Evolutionary conservation across 2,797 vertebrate genomes (phyloP).

Genomic region (Carapus acus): DNA sequence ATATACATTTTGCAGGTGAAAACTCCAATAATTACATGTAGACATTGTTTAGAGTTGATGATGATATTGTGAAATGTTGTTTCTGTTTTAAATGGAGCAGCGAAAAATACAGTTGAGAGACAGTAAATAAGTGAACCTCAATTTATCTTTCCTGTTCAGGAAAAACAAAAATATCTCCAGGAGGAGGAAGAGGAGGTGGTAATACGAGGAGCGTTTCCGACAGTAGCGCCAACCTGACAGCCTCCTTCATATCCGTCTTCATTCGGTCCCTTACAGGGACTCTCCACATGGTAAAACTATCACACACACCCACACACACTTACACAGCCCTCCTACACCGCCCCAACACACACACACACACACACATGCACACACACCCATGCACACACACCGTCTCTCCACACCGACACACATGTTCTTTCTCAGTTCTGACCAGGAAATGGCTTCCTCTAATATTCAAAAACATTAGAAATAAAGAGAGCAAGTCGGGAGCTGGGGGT

Average conservation of each 20-base stretch:
- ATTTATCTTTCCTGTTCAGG: conserved; percentile 5
- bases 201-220: conserved; percentile 56
- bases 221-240: conserved; percentile 70
- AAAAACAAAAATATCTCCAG: conserved; percentile 28
- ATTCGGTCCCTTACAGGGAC: conserved; percentile 59
- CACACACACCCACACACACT: conserved; percentile 40
- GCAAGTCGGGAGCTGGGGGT: too few relatives aligned
- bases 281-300: conserved; percentile 67
- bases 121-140: not conserved
- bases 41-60: too few relatives aligned
- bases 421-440: conserved; percentile 58
- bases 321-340: conserved; percentile 37
- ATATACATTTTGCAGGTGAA: too few relatives aligned
- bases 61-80: too few relatives aligned
- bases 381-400: conserved; percentile 39
- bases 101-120: not conserved
- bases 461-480: conserved; percentile 37
- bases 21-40: too few relatives aligned
- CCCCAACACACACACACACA: conserved; percentile 25
- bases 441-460: conserved; percentile 52
- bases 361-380: conserved; percentile 28
- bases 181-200: conserved; percentile 32
- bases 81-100: too few relatives aligned
- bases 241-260: conserved; percentile 67
- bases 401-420: conserved; percentile 50